These are phyloP conservation scores for Conopomorpha cramerella DNA, from an alignment of 1,140 invertebrate genomes.

Conservation along the genomic window DNA sequence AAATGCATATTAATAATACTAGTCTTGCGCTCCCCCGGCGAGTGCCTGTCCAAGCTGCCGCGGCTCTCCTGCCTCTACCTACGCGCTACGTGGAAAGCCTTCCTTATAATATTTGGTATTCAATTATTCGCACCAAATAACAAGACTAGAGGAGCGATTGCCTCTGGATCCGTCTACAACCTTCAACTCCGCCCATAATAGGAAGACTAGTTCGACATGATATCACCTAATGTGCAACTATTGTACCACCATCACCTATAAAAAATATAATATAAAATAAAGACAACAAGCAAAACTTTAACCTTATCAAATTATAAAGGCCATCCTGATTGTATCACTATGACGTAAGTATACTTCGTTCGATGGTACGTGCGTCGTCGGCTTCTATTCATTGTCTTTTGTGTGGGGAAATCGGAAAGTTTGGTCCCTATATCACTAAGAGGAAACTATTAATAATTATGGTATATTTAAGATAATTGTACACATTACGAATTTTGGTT, in stretches of 20 bases:
- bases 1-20: constrained; percentile 60
- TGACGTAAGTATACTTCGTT: constrained; percentile 20
- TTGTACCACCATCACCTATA: constrained; percentile 29
- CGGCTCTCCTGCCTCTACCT: constrained; percentile 34
- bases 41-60: constrained; percentile 55
- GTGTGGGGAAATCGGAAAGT: too few species aligned
- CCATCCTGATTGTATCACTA: constrained; percentile 42
- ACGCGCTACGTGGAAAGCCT: constrained; percentile 42
- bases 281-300: constrained; percentile 48
- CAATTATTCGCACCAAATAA: constrained; percentile 54
- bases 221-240: constrained; percentile 49
- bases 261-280: constrained; percentile 49
- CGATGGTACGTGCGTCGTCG: constrained; percentile 13
- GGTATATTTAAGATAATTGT: too few species aligned
- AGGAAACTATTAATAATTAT: too few species aligned
- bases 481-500: too few species aligned
- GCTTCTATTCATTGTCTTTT: constrained; percentile 8
- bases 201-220: constrained; percentile 58
- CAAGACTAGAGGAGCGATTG: constrained; percentile 59
- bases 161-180: constrained; percentile 34
- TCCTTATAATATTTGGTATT: constrained; percentile 59
- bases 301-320: constrained; percentile 52
- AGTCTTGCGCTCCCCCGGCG: constrained; percentile 45
- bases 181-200: constrained; percentile 23
- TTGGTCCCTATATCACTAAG: too few species aligned